Evolutionary conservation across 1,140 invertebrate species (phyloP).

Genomic region (Phenacoccus solenopsis): DNA sequence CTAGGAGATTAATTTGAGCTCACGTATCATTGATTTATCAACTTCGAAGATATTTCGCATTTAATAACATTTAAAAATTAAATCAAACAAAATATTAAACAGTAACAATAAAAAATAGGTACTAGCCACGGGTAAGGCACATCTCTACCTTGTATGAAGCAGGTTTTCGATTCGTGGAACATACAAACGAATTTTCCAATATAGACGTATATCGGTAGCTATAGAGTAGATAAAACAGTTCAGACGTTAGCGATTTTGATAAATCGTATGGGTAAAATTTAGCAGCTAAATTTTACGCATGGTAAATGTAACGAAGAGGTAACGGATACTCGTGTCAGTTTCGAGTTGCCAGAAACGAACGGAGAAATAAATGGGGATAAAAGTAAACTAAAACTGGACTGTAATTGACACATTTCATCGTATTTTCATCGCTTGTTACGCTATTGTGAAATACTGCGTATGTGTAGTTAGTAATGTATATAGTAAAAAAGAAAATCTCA

Average conservation of each 20-base stretch:
- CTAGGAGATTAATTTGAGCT: too few relatives aligned
- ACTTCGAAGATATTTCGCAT: too few relatives aligned
- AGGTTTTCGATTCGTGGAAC: background rate
- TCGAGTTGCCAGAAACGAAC: background rate
- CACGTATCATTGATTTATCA: too few relatives aligned
- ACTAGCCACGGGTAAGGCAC: conserved; percentile 5
- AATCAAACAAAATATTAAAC: too few relatives aligned
- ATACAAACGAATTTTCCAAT: background rate
- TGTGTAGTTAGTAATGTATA: background rate
- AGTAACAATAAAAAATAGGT: background rate
- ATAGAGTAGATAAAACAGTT: too few relatives aligned
- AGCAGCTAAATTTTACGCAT: too few relatives aligned
- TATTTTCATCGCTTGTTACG: background rate
- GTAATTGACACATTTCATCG: background rate
- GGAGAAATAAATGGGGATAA: background rate
- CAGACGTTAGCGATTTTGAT: too few relatives aligned
- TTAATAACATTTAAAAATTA: too few relatives aligned
- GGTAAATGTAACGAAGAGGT: background rate
- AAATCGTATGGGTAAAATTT: too few relatives aligned
- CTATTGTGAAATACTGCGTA: background rate
- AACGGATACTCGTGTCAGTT: background rate
- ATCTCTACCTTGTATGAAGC: conserved; percentile 8
- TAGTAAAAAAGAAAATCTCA: background rate
- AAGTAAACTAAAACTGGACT: background rate
- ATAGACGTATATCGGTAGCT: too few relatives aligned